Base-by-base conservation (phyloP, 2,888 invertebrate genomes). In the Plebejus anna region DNA sequence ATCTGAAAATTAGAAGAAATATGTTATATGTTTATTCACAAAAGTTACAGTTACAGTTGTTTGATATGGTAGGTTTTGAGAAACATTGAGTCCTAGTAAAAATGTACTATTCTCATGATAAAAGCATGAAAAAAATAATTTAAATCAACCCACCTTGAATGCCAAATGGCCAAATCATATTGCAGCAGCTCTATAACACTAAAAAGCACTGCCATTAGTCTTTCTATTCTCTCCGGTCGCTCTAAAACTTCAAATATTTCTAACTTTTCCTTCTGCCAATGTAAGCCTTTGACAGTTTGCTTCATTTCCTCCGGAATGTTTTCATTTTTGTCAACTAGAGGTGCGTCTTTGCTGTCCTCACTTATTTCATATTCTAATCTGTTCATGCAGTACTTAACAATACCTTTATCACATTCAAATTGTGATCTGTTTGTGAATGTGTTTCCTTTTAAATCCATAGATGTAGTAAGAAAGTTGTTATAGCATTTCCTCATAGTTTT, bases 151-250 rank as follows among this genome's bases (percentile, higher is more conserved):
- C 75, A 94, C 89, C 94, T 94, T 78, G 91, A 85, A 81, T 94
- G 89, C 95, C 95, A 95, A 82, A 95, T 92, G 2, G 92, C 90
- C 76, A 95, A 88, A 86, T 95, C 95, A 84, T 88, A 89, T 83
- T 95, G 95, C 76, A 95, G 82, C 57, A 95, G 84, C 83, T 95
- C 93, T 77, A 94, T 87, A 1, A 95, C 78, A 80, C 93, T 89
- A 78, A 94, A 90, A 32, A 95, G 81, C 5, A 94, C 92, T 59
- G 90, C 86, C 85, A 94, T 94, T 1, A 95, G 79, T 47, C 95
- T 89, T 11, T 94, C 88, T 78, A 95, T 89, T 76, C 95, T 92
- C 4, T 92, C 90, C 11, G 80, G 81, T 77, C 90, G 87, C 0
- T 85, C 81, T 5, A 91, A 82, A 42, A 88, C 81, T 82, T 94